A percentile compares a stretch with the other conserved stretches of the same genome.
phyloP scores from a whole-genome alignment of 1,140 invertebrate species.

The Whitmania pigra region DNA sequence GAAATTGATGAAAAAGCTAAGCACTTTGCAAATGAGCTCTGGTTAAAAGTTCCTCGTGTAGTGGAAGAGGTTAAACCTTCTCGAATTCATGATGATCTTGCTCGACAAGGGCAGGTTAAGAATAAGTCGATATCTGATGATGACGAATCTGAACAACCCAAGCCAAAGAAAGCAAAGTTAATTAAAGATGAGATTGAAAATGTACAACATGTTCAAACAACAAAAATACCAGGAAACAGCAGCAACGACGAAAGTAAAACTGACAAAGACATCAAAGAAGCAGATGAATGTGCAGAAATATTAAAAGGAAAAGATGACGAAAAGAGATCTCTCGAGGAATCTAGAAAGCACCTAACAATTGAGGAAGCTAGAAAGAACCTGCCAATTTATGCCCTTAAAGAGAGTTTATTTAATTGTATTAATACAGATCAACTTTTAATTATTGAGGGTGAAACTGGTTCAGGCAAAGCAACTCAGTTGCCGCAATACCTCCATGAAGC shows the following conservation, averaged over 20 bases:
- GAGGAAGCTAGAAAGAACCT: conserved; percentile 82
- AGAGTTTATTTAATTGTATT: conserved; percentile 76
- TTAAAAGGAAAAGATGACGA: conserved; percentile 78
- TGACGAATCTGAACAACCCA: conserved; percentile 35
- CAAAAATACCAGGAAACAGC: conserved; percentile 19
- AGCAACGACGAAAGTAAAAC: conserved; percentile 10
- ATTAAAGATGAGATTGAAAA: conserved; percentile 29
- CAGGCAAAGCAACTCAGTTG: conserved; percentile 96
- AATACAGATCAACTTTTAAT: conserved; percentile 80
- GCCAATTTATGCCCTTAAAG: conserved; percentile 83
- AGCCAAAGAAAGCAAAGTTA: conserved; percentile 32
- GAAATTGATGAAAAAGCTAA: conserved; percentile 41
- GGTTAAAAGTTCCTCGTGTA: conserved; percentile 37
- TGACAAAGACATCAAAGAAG: conserved; percentile 65
- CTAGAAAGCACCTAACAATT: conserved; percentile 69
- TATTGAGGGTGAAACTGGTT: conserved; percentile 91
- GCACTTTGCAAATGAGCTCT: conserved; percentile 41
- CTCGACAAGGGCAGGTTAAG: conserved; percentile 38
- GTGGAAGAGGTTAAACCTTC: conserved; percentile 31
- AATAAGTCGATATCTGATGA: conserved; percentile 41
- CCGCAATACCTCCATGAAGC: conserved; percentile 90
- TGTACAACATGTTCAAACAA: conserved; percentile 1
- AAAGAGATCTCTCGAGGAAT: conserved; percentile 48
- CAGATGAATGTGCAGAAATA: conserved; percentile 83
- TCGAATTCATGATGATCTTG: conserved; percentile 32